Percentiles rank a stretch among this genome's conserved stretches.
Evolutionary conservation across 2,797 vertebrate genomes (phyloP).

Genomic region (Streptopelia turtur): DNA sequence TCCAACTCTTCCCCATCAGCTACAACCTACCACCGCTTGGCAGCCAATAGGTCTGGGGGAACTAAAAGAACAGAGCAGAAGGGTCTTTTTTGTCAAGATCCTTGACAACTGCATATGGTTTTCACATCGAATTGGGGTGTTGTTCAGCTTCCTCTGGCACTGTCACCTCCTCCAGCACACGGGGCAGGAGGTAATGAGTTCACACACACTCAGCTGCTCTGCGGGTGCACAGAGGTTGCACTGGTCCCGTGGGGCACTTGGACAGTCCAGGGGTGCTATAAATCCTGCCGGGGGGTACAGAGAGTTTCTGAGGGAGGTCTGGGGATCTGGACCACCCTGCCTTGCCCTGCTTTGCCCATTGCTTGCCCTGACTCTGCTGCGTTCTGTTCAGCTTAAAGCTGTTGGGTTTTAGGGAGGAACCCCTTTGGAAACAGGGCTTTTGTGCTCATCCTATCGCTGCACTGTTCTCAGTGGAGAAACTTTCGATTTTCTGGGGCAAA

Average conservation of each 20-base stretch:
- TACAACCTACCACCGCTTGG: background rate
- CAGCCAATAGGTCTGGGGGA: background rate
- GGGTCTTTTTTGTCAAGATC: background rate
- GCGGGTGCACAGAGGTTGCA: accelerated
- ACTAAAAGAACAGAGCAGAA: background rate
- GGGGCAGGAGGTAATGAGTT: background rate
- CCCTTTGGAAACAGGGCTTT: background rate
- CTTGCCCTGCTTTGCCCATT: background rate
- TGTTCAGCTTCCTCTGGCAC: background rate
- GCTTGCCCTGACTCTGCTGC: accelerated
- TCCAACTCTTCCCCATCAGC: background rate
- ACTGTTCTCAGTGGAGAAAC: background rate
- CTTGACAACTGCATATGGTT: background rate
- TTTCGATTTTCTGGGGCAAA: background rate
- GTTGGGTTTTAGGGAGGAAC: background rate
- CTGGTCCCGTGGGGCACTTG: accelerated
- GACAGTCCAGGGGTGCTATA: background rate
- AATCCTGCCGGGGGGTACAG: background rate
- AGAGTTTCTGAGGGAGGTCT: background rate
- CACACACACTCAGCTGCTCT: background rate
- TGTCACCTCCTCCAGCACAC: background rate
- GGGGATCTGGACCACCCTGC: background rate
- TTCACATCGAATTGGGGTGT: background rate
- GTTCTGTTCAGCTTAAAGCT: background rate
- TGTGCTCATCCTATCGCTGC: background rate